phyloP scores from a whole-genome alignment of 1,140 invertebrate genomes.

The Odontomachus brunneus region DNA sequence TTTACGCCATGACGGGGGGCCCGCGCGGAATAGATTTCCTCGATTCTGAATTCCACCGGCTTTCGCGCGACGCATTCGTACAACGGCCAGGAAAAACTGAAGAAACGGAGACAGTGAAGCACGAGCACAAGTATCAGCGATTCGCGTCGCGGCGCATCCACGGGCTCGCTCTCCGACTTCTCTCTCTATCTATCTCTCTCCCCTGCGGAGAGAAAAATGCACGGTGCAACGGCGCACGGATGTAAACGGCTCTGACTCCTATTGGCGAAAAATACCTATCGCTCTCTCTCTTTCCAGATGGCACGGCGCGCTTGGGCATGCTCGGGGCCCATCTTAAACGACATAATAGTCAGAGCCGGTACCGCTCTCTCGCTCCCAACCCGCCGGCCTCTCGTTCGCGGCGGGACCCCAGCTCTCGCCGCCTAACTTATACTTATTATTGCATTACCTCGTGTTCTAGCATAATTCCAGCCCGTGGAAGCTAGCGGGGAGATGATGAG shows the following conservation, averaged over 20 bases:
- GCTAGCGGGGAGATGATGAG: constrained; percentile 45
- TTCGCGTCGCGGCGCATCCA: too few relatives aligned
- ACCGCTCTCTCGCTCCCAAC: neutral
- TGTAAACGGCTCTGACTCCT: too few relatives aligned
- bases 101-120: neutral
- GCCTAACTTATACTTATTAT: constrained; percentile 78
- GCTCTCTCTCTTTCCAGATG: constrained; percentile 12
- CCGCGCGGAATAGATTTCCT: constrained; percentile 26
- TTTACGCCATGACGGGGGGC: constrained; percentile 21
- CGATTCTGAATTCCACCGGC: constrained; percentile 4
- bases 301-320: constrained; percentile 19
- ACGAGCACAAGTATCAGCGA: neutral
- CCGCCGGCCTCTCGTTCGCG: constrained; percentile 30
- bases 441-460: constrained; percentile 72
- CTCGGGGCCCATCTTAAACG: constrained; percentile 60
- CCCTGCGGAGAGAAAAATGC: neutral
- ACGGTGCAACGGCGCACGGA: neutral
- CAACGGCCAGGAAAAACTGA: neutral
- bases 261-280: neutral
- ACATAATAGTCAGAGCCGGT: constrained; percentile 70
- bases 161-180: too few relatives aligned
- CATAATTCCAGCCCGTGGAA: constrained; percentile 53
- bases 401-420: constrained; percentile 5
- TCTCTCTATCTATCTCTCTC: too few relatives aligned
- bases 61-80: neutral